Conservation (phyloP, 2,888 invertebrate genomes). For the Sinotaia quadrata region DNA sequence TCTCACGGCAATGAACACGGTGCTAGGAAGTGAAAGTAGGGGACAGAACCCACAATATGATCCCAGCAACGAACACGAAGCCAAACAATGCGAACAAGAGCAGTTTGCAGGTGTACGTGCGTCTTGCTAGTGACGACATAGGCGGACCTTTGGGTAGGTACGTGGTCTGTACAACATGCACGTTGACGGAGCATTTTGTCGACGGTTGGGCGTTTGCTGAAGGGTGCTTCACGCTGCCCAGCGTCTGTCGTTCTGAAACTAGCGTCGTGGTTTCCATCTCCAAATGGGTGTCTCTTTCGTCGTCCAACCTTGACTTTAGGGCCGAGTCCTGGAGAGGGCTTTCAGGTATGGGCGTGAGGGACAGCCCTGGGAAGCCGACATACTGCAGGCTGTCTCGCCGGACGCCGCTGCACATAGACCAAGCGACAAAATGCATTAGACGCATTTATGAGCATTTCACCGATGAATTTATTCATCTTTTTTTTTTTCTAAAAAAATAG, state of each 20-base stretch:
- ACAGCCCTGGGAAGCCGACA: slow-evolving; percentile 27
- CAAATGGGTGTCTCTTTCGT: not conserved
- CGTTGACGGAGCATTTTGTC: slow-evolving; percentile 18
- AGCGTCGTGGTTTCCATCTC: not conserved
- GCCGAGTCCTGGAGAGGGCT: slow-evolving; percentile 10
- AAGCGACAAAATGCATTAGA: not conserved
- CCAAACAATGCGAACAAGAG: slow-evolving; percentile 20
- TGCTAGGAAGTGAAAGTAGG: slow-evolving; percentile 22
- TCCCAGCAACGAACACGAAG: slow-evolving; percentile 24
- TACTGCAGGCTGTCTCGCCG: not conserved
- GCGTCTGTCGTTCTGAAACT: not conserved
- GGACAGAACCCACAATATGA: slow-evolving; percentile 23
- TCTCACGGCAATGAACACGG: too few species aligned
- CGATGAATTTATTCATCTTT: not conserved
- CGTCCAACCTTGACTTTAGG: not conserved
- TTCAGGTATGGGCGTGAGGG: slow-evolving; percentile 24
- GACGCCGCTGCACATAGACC: not conserved
- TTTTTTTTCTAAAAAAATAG: not conserved
- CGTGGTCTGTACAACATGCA: slow-evolving; percentile 22
- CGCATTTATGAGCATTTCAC: not conserved
- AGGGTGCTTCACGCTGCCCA: not conserved
- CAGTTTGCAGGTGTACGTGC: slow-evolving; percentile 21
- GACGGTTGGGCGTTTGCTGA: not conserved
- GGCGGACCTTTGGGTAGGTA: slow-evolving; percentile 15
- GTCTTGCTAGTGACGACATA: slow-evolving; percentile 10